These are phyloP conservation scores for Saturnia japonica DNA, from an alignment of 2,888 invertebrate genomes.

Conservation along the genomic window DNA sequence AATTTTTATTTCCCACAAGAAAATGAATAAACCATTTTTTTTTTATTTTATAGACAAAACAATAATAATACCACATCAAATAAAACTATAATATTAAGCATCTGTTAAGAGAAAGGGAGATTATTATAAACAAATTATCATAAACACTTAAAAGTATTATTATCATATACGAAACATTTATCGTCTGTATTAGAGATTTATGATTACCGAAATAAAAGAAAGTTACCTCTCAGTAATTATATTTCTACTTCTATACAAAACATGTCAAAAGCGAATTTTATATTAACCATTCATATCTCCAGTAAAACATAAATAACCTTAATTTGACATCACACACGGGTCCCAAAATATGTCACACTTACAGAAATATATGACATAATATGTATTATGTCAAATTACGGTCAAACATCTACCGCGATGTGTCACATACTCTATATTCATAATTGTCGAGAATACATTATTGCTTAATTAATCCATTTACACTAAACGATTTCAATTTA, in stretches of 20 bases:
- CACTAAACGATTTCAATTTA: neutral
- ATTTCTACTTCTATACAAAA: slow-evolving; percentile 6
- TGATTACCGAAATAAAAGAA: slow-evolving; percentile 1
- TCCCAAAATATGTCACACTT: neutral
- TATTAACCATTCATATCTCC: neutral
- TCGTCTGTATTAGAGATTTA: neutral
- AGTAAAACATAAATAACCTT: neutral
- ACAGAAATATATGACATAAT: neutral
- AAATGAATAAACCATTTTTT: neutral
- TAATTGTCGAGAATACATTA: slow-evolving; percentile 5
- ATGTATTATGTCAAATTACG: neutral
- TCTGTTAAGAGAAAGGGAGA: slow-evolving; percentile 1
- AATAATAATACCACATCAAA: slow-evolving; percentile 10
- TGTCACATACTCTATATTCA: neutral
- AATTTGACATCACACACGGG: neutral
- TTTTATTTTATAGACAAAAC: slow-evolving; percentile 8
- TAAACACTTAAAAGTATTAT: neutral
- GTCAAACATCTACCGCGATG: neutral
- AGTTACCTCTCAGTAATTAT: neutral
- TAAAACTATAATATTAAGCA: slow-evolving; percentile 11
- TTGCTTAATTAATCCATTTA: neutral
- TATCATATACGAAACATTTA: neutral
- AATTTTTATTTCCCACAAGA: slow-evolving; percentile 11
- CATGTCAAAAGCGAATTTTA: slow-evolving; percentile 5
- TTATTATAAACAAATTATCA: slow-evolving; percentile 13